A percentile compares a stretch with the other conserved stretches of the same genome.
These are phyloP conservation scores for Cossypha caffra DNA, from an alignment of 2,797 vertebrate species.

Conservation along the genomic window DNA sequence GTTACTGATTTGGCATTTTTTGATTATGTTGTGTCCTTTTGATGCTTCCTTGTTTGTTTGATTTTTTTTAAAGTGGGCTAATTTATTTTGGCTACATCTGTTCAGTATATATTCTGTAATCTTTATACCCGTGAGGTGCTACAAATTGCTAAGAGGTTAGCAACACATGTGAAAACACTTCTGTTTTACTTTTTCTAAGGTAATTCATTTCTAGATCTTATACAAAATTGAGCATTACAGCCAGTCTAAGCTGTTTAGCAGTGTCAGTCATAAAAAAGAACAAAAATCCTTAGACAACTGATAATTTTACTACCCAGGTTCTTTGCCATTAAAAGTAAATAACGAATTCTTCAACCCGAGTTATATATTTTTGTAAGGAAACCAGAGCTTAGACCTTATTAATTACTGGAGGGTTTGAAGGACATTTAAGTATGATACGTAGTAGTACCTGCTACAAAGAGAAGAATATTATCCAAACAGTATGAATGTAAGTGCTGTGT, in stretches of 20 bases:
- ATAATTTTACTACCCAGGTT: not conserved
- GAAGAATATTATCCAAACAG: conserved; percentile 36
- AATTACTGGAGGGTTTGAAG: conserved; percentile 52
- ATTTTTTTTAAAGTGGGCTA: not conserved
- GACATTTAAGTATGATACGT: not conserved
- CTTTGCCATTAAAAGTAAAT: not conserved
- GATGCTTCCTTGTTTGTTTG: not conserved
- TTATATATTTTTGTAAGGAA: not conserved
- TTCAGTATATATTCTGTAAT: not conserved
- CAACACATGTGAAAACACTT: not conserved
- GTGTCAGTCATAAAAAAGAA: not conserved
- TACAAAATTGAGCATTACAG: not conserved
- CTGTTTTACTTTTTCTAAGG: not conserved
- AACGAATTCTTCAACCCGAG: not conserved
- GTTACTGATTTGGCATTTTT: rapidly evolving
- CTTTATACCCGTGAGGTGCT: not conserved
- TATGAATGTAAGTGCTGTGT: conserved; percentile 50
- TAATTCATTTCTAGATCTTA: not conserved
- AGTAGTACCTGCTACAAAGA: not conserved
- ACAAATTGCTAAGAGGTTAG: not conserved
- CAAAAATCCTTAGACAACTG: not conserved
- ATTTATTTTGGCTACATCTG: not conserved
- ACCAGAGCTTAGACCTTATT: not conserved
- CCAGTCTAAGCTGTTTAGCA: not conserved
- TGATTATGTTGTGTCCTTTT: not conserved